Conservation (phyloP, 2,797 vertebrate species). For the Sebastes miniatus region DNA sequence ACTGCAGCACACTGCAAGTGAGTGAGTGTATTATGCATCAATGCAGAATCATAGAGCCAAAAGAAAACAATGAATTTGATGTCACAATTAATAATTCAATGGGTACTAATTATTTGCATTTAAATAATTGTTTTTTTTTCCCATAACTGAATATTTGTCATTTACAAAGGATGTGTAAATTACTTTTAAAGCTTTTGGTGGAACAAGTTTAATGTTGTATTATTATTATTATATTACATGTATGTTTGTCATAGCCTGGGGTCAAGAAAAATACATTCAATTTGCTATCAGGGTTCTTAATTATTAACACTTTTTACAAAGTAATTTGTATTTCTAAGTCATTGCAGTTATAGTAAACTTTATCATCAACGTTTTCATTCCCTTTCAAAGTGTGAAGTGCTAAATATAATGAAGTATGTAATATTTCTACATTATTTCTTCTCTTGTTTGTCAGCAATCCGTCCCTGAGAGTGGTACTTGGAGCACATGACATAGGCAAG, state of each 20-base stretch:
- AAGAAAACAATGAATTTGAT: not conserved
- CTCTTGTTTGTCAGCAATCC: accelerated
- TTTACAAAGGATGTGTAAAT: not conserved
- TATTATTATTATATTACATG: not conserved
- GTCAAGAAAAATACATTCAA: not conserved
- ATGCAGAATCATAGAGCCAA: accelerated
- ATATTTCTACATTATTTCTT: not conserved
- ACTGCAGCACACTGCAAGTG: conserved; percentile 71
- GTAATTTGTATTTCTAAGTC: not conserved
- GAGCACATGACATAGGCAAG: conserved; percentile 67
- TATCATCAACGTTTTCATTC: not conserved
- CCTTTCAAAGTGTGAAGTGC: not conserved
- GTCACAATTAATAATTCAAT: not conserved
- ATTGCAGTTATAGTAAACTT: not conserved
- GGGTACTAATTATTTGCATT: not conserved
- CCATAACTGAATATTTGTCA: not conserved
- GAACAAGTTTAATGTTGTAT: not conserved
- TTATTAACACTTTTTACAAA: not conserved
- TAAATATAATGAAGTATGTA: not conserved
- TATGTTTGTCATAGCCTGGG: not conserved
- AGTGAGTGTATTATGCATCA: conserved; percentile 40
- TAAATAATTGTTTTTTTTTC: not conserved
- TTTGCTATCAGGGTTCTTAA: not conserved
- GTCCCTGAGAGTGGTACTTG: conserved; percentile 59
- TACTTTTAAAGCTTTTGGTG: not conserved